Conservation (phyloP, 2,113 vertebrate species). For the Ophiodon elongatus region DNA sequence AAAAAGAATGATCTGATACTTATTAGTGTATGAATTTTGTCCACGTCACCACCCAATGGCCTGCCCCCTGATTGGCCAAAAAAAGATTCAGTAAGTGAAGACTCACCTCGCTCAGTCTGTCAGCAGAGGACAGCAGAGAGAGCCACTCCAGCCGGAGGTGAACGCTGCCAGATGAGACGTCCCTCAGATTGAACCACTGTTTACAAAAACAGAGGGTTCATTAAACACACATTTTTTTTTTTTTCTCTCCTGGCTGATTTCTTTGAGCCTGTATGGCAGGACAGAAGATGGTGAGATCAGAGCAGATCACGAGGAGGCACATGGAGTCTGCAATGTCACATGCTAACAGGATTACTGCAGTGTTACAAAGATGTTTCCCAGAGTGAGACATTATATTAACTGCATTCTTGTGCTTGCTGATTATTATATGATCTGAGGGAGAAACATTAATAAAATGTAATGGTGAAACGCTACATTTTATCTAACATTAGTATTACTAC, state of each 20-base stretch:
- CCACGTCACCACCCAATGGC: neutral
- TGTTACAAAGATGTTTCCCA: constrained; percentile 5
- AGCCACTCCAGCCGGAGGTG: constrained; percentile 93
- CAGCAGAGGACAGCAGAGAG: constrained; percentile 87
- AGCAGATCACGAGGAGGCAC: constrained; percentile 65
- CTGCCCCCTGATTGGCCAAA: neutral
- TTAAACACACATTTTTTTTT: constrained; percentile 37
- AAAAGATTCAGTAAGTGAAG: neutral
- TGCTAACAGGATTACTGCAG: constrained; percentile 49
- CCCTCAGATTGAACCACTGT: constrained; percentile 91
- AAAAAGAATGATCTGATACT: neutral
- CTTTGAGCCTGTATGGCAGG: constrained; percentile 1
- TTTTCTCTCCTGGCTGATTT: constrained; percentile 22
- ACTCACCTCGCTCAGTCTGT: constrained; percentile 89
- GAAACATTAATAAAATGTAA: neutral
- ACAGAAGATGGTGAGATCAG: constrained; percentile 15
- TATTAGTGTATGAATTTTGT: neutral
- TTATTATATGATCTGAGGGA: neutral
- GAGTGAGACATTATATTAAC: constrained; percentile 16
- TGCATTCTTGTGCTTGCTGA: neutral
- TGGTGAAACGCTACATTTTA: neutral
- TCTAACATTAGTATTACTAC: constrained; percentile 31
- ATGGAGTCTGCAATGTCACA: constrained; percentile 53
- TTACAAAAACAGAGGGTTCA: constrained; percentile 30
- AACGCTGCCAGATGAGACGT: constrained; percentile 87